Percentiles rank a stretch among this genome's conserved stretches.
Conservation (phyloP, 2,888 invertebrate genomes). For the Synergus japonicus region DNA sequence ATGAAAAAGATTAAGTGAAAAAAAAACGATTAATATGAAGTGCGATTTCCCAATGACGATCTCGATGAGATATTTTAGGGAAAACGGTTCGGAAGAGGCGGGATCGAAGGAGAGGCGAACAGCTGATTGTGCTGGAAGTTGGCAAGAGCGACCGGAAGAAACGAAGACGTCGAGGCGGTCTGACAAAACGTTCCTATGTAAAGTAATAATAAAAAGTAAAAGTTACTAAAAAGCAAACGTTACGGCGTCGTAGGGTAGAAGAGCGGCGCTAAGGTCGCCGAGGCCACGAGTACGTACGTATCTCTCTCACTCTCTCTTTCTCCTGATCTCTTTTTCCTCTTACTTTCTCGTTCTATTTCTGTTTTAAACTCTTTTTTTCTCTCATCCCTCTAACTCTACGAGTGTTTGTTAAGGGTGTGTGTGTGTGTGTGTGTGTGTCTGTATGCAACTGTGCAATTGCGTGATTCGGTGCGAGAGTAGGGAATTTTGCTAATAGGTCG, state of each 20-base stretch:
- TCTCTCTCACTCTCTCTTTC: constrained; percentile 53
- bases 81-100: constrained; percentile 34
- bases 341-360: constrained; percentile 44
- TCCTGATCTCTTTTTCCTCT: constrained; percentile 43
- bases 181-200: constrained; percentile 76
- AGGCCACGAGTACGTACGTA: constrained; percentile 71
- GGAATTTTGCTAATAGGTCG: constrained; percentile 40
- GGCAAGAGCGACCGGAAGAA: constrained; percentile 50
- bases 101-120: constrained; percentile 54
- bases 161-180: constrained; percentile 64
- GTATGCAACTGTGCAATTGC: constrained; percentile 2
- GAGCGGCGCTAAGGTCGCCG: constrained; percentile 60
- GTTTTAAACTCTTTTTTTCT: constrained; percentile 57
- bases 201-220: constrained; percentile 74
- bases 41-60: constrained; percentile 44
- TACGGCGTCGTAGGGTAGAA: constrained; percentile 66
- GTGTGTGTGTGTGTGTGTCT: no score
- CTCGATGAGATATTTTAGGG: constrained; percentile 31
- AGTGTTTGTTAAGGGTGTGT: constrained; percentile 52
- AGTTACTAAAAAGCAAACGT: constrained; percentile 63
- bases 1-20: constrained; percentile 43
- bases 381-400: constrained; percentile 58
- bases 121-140: constrained; percentile 48
- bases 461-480: constrained; percentile 24
- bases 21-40: constrained; percentile 48